Evolutionary conservation across 2,888 invertebrate genomes (phyloP), one percentile per base, ranked within the genome.

Genomic region (Eurytoma californica): DNA sequence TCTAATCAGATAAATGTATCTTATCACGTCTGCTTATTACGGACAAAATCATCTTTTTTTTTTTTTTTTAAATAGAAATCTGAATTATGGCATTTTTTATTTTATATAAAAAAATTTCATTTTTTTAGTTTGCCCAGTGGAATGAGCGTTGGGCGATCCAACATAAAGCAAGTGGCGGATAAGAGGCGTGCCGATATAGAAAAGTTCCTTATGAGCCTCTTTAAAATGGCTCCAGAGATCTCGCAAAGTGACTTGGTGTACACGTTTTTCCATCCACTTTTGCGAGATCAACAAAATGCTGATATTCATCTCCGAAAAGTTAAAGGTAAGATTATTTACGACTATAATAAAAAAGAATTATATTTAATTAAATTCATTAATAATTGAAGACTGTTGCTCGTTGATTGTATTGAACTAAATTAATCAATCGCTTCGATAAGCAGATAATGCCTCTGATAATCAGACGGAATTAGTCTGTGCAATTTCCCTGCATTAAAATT

Each of bases 261-360:
- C 90, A 99, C 99, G 0, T 99, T 99, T 92, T 99, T 99, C 92
- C 99, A 99, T 91, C 98, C 98, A 2, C 91, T 99, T 82, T 91
- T 98, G 82, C 92, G 98, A 82, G 99, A 99, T 91, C 98, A 98
- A 91, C 97, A 97, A 89, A 96, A 96, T 86, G 94, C 95, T 14
- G 95, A 95, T 85, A 94, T 96, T 81, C 94, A 95, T 90, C 92
- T 94, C 84, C 93, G 93, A 82, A 96, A 95, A 92, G 93, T 94
- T 55, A 94, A 93, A 93, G 96, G 96, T 96, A 88, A 30, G 0
- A 9, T 39, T 39, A 9, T 39, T 39, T 9, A 39, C 39, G 39
- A 7, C 30, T 30, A 30, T 7, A 30, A 30, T 30, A 7, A 3
- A 30, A 30, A 30, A 30, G 7, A 3, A 30, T 24, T 30, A 3